A percentile compares a stretch with the other conserved stretches of the same genome.
Evolutionary conservation across 2,888 invertebrate species (phyloP).

Genomic region (Oscheius sp.): DNA sequence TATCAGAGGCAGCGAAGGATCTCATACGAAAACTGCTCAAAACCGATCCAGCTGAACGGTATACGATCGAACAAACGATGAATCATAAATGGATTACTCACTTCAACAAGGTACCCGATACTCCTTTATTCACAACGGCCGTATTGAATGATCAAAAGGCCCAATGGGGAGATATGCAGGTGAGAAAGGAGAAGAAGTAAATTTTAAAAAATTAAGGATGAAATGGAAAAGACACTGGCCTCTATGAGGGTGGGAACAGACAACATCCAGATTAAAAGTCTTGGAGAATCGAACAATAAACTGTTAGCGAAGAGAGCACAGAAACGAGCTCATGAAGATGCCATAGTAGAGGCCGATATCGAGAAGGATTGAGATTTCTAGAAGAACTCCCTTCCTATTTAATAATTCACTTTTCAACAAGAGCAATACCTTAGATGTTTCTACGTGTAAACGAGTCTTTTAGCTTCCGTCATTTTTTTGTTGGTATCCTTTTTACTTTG

Average conservation of each 20-base stretch:
- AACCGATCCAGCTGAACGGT: conserved; percentile 88
- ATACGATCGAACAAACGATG: conserved; percentile 84
- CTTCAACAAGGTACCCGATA: conserved; percentile 80
- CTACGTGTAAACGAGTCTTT: conserved; percentile 2
- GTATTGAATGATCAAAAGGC: conserved; percentile 89
- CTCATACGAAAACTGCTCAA: conserved; percentile 91
- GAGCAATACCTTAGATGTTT: background rate
- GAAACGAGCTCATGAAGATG: conserved; percentile 22
- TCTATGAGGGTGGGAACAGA: conserved; percentile 98
- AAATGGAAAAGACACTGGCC: conserved; percentile 95
- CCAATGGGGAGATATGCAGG: conserved; percentile 93
- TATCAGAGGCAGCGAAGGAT: conserved; percentile 90
- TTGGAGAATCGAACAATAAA: conserved; percentile 91
- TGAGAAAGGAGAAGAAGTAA: conserved; percentile 16
- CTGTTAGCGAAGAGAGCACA: conserved; percentile 75
- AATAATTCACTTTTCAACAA: background rate
- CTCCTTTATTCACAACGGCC: conserved; percentile 88
- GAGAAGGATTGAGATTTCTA: conserved; percentile 3
- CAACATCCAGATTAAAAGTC: conserved; percentile 87
- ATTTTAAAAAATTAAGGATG: conserved; percentile 77
- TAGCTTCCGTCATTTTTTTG: too few relatives aligned
- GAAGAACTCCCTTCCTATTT: background rate
- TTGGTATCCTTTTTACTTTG: too few relatives aligned
- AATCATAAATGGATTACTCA: conserved; percentile 80
- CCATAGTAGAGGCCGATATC: conserved; percentile 24